Evolutionary conservation across 2,113 vertebrate genomes (phyloP).

Genomic region (Tamias sibiricus): DNA sequence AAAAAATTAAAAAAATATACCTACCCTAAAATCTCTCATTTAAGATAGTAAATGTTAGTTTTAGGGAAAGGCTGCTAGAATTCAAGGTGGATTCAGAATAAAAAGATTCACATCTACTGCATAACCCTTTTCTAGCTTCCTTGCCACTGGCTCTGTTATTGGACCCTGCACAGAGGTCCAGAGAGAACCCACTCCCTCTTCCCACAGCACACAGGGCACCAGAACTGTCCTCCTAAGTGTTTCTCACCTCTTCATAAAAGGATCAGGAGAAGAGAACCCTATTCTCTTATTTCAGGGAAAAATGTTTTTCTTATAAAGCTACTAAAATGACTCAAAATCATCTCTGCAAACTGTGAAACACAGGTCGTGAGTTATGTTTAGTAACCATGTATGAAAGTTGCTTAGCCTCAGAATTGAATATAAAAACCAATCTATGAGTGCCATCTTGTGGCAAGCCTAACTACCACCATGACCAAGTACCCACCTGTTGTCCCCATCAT

Average conservation of each 20-base stretch:
- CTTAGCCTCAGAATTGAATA: not conserved
- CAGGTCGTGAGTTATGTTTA: not conserved
- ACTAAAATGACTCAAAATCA: not conserved
- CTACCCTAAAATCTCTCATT: constrained; percentile 47
- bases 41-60: not conserved
- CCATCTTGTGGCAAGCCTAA: constrained; percentile 73
- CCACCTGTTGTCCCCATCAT: not conserved
- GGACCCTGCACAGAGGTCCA: not conserved
- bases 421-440: constrained; percentile 15
- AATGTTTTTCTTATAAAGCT: constrained; percentile 7
- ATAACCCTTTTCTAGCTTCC: not conserved
- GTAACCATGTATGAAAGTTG: not conserved
- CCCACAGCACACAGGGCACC: not conserved
- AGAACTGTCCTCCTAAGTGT: not conserved
- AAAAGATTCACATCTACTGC: not conserved
- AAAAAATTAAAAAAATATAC: not conserved
- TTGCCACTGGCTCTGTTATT: not conserved
- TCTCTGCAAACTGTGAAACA: not conserved
- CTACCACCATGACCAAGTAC: not conserved
- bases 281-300: not conserved
- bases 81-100: not conserved
- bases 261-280: not conserved
- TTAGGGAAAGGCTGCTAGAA: not conserved
- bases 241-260: not conserved
- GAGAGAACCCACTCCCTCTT: not conserved